Percentiles rank a stretch among this genome's conserved stretches.
Conservation (phyloP, 2,113 vertebrate species). For the Ctenodactylus gundi region DNA sequence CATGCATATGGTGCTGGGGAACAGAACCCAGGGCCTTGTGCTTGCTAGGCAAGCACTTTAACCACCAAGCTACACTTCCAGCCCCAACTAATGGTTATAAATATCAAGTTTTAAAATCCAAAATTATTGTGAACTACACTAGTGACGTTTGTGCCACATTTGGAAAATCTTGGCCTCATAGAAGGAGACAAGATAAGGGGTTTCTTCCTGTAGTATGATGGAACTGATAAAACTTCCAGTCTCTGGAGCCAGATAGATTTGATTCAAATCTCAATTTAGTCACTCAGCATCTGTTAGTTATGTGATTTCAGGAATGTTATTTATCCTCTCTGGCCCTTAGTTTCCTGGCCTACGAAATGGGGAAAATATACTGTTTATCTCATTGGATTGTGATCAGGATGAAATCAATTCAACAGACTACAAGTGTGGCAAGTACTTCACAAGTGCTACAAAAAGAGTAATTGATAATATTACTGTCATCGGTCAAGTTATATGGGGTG, state of each 20-base stretch:
- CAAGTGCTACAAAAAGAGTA: not conserved
- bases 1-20: too few species aligned
- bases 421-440: rapidly evolving
- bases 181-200: not conserved
- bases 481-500: not conserved
- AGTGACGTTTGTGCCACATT: not conserved
- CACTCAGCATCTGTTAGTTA: not conserved
- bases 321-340: not conserved
- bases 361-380: not conserved
- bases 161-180: not conserved
- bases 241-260: not conserved
- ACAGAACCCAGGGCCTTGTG: too few species aligned
- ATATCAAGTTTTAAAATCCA: not conserved
- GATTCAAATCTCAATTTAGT: not conserved
- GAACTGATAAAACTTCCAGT: not conserved
- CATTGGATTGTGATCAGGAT: not conserved
- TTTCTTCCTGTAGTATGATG: not conserved
- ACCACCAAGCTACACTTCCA: too few species aligned
- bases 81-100: not conserved
- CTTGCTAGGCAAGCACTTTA: too few species aligned
- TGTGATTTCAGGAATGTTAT: not conserved
- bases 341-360: conserved; percentile 9
- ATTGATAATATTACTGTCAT: not conserved
- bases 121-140: not conserved
- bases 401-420: not conserved